These are phyloP conservation scores for Falco rusticolus DNA, from an alignment of 2,797 vertebrate species.

Conservation along the genomic window DNA sequence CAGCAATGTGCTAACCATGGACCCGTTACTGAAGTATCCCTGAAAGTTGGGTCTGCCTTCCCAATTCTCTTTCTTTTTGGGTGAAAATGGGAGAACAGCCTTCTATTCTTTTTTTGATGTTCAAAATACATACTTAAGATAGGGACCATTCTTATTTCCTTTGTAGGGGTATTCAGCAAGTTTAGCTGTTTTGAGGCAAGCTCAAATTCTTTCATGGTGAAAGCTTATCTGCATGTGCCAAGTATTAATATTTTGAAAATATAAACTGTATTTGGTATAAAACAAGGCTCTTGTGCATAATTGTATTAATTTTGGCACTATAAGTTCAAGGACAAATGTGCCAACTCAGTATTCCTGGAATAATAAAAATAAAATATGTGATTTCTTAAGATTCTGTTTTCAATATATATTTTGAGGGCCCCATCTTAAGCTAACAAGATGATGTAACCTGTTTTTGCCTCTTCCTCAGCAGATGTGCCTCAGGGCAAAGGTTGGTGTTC, in stretches of 20 bases:
- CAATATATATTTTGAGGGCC: constrained; percentile 34
- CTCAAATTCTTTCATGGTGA: constrained; percentile 19
- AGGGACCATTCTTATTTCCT: neutral
- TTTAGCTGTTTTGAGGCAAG: neutral
- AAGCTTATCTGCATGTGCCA: neutral
- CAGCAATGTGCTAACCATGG: neutral
- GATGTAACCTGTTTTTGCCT: constrained; percentile 66
- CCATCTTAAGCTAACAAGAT: constrained; percentile 60
- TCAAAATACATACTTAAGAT: neutral
- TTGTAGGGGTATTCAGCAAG: neutral
- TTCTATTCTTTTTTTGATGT: neutral
- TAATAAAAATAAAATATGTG: constrained; percentile 57
- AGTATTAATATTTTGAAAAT: constrained; percentile 46
- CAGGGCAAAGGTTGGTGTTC: constrained; percentile 61
- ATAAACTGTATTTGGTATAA: constrained; percentile 38
- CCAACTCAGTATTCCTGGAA: constrained; percentile 59
- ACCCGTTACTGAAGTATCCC: neutral
- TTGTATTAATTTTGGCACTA: constrained; percentile 54
- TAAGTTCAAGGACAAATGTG: neutral
- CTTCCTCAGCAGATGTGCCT: constrained; percentile 58
- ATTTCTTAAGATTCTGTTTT: constrained; percentile 59
- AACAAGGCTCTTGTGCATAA: constrained; percentile 38
- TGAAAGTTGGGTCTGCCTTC: neutral
- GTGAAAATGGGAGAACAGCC: neutral
- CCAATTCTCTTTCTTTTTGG: neutral